Evolutionary conservation across 2,797 vertebrate genomes (phyloP).

Genomic region (Enteromius afrohamiltoni): DNA sequence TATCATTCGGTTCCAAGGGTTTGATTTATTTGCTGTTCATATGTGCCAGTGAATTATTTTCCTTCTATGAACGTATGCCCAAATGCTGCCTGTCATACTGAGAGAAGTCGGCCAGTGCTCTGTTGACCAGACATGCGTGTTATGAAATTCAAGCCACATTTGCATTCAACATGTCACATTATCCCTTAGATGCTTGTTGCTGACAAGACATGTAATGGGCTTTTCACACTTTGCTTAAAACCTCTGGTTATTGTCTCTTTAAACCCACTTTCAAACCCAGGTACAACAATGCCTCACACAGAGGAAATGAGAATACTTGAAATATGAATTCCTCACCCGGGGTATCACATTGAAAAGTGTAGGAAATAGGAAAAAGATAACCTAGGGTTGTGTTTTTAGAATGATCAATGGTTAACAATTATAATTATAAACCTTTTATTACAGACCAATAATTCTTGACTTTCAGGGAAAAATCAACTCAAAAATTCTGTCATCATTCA

Average conservation of each 20-base stretch:
- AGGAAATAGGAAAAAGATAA: not conserved
- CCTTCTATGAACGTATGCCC: conserved; percentile 43
- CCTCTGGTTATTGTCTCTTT: conserved; percentile 7
- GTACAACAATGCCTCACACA: not conserved
- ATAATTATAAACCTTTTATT: not conserved
- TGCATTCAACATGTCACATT: conserved; percentile 41
- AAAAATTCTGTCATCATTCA: not conserved
- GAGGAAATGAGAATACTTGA: not conserved
- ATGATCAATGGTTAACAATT: not conserved
- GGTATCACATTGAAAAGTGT: not conserved
- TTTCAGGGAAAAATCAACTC: not conserved
- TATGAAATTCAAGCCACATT: conserved; percentile 66
- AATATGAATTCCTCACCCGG: not conserved
- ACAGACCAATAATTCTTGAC: not conserved
- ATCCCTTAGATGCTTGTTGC: conserved; percentile 32
- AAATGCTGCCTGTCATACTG: conserved; percentile 59
- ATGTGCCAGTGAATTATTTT: conserved; percentile 60
- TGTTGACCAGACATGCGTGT: conserved; percentile 64
- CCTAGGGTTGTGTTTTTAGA: not conserved
- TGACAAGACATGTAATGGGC: conserved; percentile 19
- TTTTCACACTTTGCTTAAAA: not conserved
- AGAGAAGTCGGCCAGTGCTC: conserved; percentile 46
- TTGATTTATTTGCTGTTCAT: conserved; percentile 59
- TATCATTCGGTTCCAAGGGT: conserved; percentile 68
- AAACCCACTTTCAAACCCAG: not conserved